These are phyloP conservation scores for Porites australiensis DNA, from an alignment of 64 coral and sea anemone genomes.

Conservation along the genomic window DNA sequence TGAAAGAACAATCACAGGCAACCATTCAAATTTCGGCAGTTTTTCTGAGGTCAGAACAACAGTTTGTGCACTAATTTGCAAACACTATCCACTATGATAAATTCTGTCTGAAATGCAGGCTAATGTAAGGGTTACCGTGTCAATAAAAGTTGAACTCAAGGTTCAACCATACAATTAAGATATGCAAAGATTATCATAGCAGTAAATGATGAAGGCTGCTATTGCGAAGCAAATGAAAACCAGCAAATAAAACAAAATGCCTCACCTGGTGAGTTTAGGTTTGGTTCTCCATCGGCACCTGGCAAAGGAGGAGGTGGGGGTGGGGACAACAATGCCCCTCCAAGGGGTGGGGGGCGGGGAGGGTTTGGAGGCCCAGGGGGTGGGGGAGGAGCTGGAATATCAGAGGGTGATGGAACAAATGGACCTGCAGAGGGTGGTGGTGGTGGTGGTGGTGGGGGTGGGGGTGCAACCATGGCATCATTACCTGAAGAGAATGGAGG, in stretches of 20 bases:
- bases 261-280: constrained; percentile 8
- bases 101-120: too few species aligned
- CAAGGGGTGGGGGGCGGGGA: neutral
- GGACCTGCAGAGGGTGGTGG: constrained; percentile 56
- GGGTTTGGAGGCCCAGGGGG: neutral
- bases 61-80: too few species aligned
- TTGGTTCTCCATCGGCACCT: neutral
- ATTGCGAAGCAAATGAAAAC: neutral
- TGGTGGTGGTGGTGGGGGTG: constrained; percentile 66
- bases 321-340: constrained; percentile 36
- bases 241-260: neutral
- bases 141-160: too few species aligned
- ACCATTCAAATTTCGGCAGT: too few species aligned
- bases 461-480: constrained; percentile 56
- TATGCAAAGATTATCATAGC: too few species aligned
- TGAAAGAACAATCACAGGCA: too few species aligned
- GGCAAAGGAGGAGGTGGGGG: constrained; percentile 46
- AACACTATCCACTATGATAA: too few species aligned
- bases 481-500: constrained; percentile 23
- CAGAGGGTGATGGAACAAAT: constrained; percentile 34
- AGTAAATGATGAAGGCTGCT: too few species aligned
- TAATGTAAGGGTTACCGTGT: too few species aligned
- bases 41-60: too few species aligned
- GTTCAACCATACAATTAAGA: too few species aligned
- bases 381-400: neutral